A percentile compares a stretch with the other conserved stretches of the same genome.
These are phyloP conservation scores for Tinamus guttatus DNA, from an alignment of 2,113 vertebrate genomes.

Conservation along the genomic window DNA sequence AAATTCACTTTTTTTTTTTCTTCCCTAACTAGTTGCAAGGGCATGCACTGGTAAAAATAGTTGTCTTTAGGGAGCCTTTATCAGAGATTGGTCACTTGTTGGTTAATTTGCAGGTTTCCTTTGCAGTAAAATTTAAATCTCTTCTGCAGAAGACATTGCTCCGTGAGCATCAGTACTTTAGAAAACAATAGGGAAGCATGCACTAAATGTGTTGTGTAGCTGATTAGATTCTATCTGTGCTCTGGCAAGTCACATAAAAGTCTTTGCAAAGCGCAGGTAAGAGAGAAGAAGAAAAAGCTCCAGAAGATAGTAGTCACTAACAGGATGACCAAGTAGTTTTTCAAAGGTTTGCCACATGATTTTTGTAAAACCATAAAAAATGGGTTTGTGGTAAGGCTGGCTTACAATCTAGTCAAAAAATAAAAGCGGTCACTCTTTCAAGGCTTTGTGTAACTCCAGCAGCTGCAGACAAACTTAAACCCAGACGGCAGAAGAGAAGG, in stretches of 20 bases:
- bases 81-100: not conserved
- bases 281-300: not conserved
- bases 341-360: slow-evolving; percentile 8
- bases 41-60: not conserved
- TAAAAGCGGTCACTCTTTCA: slow-evolving; percentile 53
- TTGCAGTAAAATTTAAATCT: not conserved
- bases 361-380: slow-evolving; percentile 42
- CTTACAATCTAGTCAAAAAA: slow-evolving; percentile 56
- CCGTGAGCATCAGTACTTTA: not conserved
- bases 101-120: not conserved
- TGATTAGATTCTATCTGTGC: not conserved
- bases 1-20: not conserved
- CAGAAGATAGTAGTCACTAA: not conserved
- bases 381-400: slow-evolving; percentile 36
- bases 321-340: slow-evolving; percentile 56
- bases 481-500: not conserved
- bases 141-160: not conserved
- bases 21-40: not conserved
- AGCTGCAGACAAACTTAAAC: slow-evolving; percentile 54
- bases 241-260: not conserved
- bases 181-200: not conserved
- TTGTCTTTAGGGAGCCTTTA: not conserved
- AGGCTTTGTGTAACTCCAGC: slow-evolving; percentile 39
- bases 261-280: not conserved
- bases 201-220: not conserved